A percentile compares a stretch with the other conserved stretches of the same genome.
Evolutionary conservation across 2,113 vertebrate genomes (phyloP).

Genomic region (Hippocampus abdominalis): DNA sequence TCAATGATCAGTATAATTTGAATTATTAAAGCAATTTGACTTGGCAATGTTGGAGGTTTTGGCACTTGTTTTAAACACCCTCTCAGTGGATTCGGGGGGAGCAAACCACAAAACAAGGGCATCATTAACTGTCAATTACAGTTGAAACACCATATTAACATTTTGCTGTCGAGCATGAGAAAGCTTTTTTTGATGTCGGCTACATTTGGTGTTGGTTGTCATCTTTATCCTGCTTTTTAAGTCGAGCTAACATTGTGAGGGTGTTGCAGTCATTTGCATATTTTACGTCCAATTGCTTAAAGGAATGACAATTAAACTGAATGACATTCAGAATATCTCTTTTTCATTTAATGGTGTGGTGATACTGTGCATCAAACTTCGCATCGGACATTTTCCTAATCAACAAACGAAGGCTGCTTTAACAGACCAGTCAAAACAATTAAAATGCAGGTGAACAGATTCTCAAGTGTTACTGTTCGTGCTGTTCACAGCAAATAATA

Average conservation of each 20-base stretch:
- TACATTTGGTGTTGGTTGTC: slow-evolving; percentile 32
- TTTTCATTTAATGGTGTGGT: too few species aligned
- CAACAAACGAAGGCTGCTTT: too few species aligned
- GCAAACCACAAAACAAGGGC: slow-evolving; percentile 63
- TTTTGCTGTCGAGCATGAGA: slow-evolving; percentile 28
- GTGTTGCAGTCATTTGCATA: not conserved
- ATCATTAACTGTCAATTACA: slow-evolving; percentile 68
- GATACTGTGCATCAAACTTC: not conserved
- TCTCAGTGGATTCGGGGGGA: slow-evolving; percentile 67
- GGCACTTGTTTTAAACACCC: slow-evolving; percentile 57
- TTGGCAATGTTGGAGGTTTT: slow-evolving; percentile 72
- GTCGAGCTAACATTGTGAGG: not conserved
- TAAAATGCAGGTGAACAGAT: too few species aligned
- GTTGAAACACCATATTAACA: slow-evolving; percentile 48
- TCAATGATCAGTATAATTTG: slow-evolving; percentile 86
- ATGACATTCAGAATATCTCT: not conserved
- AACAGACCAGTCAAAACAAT: too few species aligned
- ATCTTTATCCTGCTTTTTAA: not conserved
- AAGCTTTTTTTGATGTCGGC: not conserved
- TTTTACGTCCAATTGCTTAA: not conserved
- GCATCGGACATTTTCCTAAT: too few species aligned
- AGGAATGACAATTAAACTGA: not conserved
- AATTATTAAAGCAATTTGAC: slow-evolving; percentile 81
- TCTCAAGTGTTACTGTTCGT: too few species aligned
- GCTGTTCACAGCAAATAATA: too few species aligned